Evolutionary conservation across 2,113 vertebrate genomes (phyloP).

Genomic region (Montifringilla adamsi): DNA sequence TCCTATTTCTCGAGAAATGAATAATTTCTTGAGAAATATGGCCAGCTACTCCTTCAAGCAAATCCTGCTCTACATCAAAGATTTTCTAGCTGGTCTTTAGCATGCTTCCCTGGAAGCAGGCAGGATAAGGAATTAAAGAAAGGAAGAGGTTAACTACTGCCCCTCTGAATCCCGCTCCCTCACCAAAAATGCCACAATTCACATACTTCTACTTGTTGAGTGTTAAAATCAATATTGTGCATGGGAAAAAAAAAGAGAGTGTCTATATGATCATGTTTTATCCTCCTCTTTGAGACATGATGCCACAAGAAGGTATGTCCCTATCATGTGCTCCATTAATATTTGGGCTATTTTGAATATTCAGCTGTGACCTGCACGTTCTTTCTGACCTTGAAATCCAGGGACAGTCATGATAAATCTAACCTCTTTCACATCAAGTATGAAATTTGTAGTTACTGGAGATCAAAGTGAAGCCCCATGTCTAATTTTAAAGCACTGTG

Average conservation of each 20-base stretch:
- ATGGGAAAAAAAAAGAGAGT: not conserved
- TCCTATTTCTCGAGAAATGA: not conserved
- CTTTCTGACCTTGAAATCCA: not conserved
- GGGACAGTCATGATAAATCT: not conserved
- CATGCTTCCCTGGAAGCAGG: not conserved
- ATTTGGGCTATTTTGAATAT: not conserved
- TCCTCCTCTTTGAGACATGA: not conserved
- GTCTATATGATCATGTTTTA: not conserved
- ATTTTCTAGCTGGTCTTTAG: not conserved
- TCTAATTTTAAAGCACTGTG: not conserved
- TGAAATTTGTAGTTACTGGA: not conserved
- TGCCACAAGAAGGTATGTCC: not conserved
- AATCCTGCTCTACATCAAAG: not conserved
- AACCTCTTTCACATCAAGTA: not conserved
- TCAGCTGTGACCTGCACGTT: not conserved
- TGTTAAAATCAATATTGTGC: not conserved
- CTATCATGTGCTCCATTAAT: not conserved
- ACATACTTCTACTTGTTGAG: not conserved
- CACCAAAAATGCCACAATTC: not conserved
- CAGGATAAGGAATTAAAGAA: not conserved
- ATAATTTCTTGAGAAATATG: not conserved
- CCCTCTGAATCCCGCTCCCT: not conserved
- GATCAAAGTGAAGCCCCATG: not conserved
- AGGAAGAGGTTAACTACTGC: not conserved
- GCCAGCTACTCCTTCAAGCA: not conserved